phyloP scores from a whole-genome alignment of 2,888 invertebrate genomes.

The Amblyteles armatorius region DNA sequence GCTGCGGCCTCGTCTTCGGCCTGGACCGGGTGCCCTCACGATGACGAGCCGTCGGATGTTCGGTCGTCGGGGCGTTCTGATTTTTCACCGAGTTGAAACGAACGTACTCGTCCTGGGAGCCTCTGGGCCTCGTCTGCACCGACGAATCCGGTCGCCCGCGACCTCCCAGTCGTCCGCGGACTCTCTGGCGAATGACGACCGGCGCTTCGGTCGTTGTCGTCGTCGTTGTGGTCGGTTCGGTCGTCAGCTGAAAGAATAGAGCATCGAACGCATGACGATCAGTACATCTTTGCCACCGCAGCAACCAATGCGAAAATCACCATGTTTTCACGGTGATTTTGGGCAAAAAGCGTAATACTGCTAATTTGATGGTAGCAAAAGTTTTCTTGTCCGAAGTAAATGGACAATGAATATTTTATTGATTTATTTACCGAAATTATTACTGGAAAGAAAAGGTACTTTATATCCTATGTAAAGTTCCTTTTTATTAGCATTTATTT shows the following conservation, averaged over 20 bases:
- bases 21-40: slow-evolving; percentile 67
- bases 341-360: too few species aligned
- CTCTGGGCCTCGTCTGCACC: slow-evolving; percentile 80
- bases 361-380: too few species aligned
- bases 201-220: slow-evolving; percentile 76
- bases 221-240: slow-evolving; percentile 67
- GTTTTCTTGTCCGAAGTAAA: too few species aligned
- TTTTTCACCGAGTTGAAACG: slow-evolving; percentile 80
- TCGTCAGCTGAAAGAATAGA: slow-evolving; percentile 41
- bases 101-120: slow-evolving; percentile 81
- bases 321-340: too few species aligned
- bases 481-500: too few species aligned
- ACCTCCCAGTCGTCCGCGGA: slow-evolving; percentile 76
- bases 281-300: too few species aligned
- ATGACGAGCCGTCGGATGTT: slow-evolving; percentile 59
- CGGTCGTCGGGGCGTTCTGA: slow-evolving; percentile 67
- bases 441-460: too few species aligned
- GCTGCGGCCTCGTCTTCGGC: slow-evolving; percentile 73
- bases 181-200: slow-evolving; percentile 78
- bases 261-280: background rate
- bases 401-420: too few species aligned
- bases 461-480: too few species aligned
- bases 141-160: slow-evolving; percentile 78
- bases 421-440: too few species aligned
- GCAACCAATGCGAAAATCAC: too few species aligned